phyloP scores from a whole-genome alignment of 2,113 vertebrate genomes.

The Actinemys pallida region DNA sequence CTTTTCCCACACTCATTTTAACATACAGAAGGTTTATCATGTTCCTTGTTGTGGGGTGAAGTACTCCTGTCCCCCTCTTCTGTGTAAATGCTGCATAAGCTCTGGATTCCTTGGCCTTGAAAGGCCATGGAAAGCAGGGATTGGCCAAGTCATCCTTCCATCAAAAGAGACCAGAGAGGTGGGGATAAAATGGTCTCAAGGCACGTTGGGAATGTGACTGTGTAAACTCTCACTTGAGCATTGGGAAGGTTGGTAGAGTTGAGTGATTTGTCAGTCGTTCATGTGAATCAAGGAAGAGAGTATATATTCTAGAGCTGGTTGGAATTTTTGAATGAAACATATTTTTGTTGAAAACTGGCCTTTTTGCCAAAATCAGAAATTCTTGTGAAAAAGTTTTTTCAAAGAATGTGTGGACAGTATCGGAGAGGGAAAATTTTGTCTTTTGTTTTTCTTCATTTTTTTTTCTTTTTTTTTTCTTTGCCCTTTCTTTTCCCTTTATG shows the following conservation, averaged over 20 bases:
- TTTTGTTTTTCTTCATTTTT: accelerated
- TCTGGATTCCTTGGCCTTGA: neutral
- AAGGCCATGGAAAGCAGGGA: neutral
- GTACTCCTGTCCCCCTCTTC: neutral
- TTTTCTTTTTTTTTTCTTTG: neutral
- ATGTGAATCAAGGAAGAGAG: neutral
- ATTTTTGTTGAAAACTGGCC: neutral
- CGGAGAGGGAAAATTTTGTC: neutral
- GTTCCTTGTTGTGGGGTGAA: neutral
- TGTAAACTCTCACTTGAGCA: neutral
- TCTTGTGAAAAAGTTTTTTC: neutral
- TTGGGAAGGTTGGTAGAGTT: neutral
- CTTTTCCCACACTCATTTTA: neutral
- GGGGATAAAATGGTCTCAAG: neutral
- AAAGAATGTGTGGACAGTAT: neutral
- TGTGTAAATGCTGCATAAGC: neutral
- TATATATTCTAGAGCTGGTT: neutral
- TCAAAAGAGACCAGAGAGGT: neutral
- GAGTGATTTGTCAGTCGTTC: neutral
- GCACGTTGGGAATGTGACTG: neutral
- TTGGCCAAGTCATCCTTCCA: neutral
- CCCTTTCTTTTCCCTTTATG: neutral
- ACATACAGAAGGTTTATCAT: neutral
- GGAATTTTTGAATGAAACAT: accelerated
- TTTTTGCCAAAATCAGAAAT: neutral